Percentiles rank a stretch among this genome's conserved stretches.
These are phyloP conservation scores for Malacosoma neustria DNA, from an alignment of 2,888 invertebrate species.

Conservation along the genomic window DNA sequence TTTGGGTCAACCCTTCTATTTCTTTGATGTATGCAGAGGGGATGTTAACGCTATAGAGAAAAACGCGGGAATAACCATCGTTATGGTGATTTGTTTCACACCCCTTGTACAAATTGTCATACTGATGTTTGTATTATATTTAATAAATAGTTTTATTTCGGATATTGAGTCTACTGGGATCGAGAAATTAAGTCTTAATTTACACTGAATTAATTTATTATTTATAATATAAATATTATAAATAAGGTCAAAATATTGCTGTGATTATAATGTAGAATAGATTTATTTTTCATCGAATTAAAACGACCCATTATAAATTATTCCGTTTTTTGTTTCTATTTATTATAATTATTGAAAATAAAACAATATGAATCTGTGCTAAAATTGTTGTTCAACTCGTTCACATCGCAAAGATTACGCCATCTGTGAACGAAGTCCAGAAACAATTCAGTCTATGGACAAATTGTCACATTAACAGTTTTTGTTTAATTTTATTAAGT, in stretches of 20 bases:
- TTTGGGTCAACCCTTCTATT: slow-evolving; percentile 64
- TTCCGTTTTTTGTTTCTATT: too few relatives aligned
- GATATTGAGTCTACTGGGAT: slow-evolving; percentile 3
- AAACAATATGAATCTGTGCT: too few relatives aligned
- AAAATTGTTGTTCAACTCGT: too few relatives aligned
- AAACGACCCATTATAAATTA: too few relatives aligned
- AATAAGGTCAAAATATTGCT: slow-evolving; percentile 42
- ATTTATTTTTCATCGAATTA: slow-evolving; percentile 30
- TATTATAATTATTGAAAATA: too few relatives aligned
- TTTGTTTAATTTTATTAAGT: too few relatives aligned
- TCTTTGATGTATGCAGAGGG: slow-evolving; percentile 68
- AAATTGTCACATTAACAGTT: too few relatives aligned
- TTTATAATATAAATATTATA: slow-evolving; percentile 34
- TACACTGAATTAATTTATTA: slow-evolving; percentile 54
- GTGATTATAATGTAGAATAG: slow-evolving; percentile 58
- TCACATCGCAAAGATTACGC: too few relatives aligned
- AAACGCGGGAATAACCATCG: slow-evolving; percentile 61
- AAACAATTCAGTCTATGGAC: too few relatives aligned
- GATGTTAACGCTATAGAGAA: slow-evolving; percentile 63
- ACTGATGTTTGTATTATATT: slow-evolving; percentile 48
- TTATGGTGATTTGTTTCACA: slow-evolving; percentile 59
- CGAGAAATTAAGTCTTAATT: slow-evolving; percentile 18
- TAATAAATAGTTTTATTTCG: slow-evolving; percentile 47
- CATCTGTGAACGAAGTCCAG: too few relatives aligned
- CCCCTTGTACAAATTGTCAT: slow-evolving; percentile 57